phyloP scores from a whole-genome alignment of 2,888 invertebrate species.

The Cryptosula pallasiana region DNA sequence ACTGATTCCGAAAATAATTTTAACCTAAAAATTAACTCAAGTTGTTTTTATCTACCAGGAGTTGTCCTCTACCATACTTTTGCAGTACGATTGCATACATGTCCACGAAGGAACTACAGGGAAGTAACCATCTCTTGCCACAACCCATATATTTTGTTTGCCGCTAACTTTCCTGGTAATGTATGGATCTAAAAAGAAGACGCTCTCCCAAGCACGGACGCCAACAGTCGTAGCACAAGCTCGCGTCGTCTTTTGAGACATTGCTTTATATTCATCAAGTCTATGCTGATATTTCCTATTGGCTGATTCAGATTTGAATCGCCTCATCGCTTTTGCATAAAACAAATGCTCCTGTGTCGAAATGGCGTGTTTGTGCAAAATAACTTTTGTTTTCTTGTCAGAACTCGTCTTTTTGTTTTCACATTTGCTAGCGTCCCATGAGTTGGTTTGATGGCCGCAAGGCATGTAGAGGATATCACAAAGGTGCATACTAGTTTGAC shows the following conservation, averaged over 20 bases:
- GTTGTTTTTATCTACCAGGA: too few species aligned
- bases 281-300: not conserved
- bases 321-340: not conserved
- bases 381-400: not conserved
- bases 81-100: conserved; percentile 10
- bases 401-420: not conserved
- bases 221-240: not conserved
- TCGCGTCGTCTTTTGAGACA: not conserved
- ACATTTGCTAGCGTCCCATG: not conserved
- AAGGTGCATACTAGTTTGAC: not conserved
- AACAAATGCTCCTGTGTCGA: not conserved
- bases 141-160: not conserved
- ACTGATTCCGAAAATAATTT: too few species aligned
- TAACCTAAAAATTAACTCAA: too few species aligned
- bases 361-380: not conserved
- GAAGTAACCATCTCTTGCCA: not conserved
- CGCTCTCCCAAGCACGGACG: not conserved
- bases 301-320: not conserved
- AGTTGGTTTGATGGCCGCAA: not conserved
- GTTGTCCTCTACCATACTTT: not conserved
- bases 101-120: not conserved
- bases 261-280: not conserved
- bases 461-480: conserved; percentile 14
- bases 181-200: not conserved
- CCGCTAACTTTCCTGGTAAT: too few species aligned